These are phyloP conservation scores for Ochotona princeps DNA, from an alignment of 2,113 vertebrate species.

Conservation along the genomic window DNA sequence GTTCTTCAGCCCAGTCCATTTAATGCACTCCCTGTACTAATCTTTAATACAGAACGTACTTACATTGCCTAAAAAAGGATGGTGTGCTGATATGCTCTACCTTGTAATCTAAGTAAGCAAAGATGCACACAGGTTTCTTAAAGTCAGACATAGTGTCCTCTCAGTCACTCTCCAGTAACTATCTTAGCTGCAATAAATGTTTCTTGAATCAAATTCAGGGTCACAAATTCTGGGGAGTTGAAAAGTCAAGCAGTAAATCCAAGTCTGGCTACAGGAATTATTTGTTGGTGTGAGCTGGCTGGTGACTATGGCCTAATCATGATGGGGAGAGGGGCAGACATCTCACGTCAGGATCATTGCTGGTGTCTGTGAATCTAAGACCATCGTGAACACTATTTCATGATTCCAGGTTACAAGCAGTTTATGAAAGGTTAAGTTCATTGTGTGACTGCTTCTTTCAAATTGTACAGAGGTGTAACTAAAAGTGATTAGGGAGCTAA, in stretches of 20 bases:
- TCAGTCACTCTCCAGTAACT: neutral
- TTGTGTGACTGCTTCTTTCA: neutral
- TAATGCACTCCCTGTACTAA: neutral
- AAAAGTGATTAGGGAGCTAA: constrained; percentile 1
- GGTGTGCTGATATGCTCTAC: neutral
- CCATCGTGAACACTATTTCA: neutral
- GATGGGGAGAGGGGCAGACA: neutral
- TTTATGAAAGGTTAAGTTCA: constrained; percentile 3
- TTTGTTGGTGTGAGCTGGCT: neutral
- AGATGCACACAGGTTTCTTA: neutral
- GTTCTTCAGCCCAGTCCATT: neutral
- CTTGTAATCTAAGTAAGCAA: neutral
- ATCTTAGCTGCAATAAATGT: neutral
- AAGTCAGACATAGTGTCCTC: neutral
- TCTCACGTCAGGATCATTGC: neutral
- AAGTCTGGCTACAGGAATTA: neutral
- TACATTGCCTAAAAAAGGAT: neutral
- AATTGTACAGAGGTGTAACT: neutral
- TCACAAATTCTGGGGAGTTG: neutral
- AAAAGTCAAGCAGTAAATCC: neutral
- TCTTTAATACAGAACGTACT: neutral
- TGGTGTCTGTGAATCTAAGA: neutral
- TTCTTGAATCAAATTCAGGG: neutral
- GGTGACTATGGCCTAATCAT: neutral
- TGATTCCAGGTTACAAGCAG: neutral